Percentiles rank a stretch among this genome's conserved stretches.
phyloP scores from a whole-genome alignment of 1,140 invertebrate species.

The Babylonia areolata region DNA sequence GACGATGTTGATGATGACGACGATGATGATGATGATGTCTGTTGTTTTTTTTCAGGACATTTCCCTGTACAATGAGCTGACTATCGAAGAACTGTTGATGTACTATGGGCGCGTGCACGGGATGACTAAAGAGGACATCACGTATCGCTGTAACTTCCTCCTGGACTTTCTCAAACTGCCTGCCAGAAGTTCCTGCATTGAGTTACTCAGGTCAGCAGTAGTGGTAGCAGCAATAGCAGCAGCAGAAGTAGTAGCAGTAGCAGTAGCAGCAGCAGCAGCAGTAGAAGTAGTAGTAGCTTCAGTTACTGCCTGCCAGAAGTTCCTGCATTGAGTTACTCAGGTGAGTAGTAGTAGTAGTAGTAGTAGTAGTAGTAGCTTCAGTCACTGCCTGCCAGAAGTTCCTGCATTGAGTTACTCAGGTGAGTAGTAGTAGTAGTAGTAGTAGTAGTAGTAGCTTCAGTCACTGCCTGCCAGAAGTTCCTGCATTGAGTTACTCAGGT shows the following conservation, averaged over 20 bases:
- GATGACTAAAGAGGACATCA: conserved; percentile 83
- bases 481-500: no score
- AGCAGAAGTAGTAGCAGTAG: background rate
- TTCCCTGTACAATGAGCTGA: conserved; percentile 95
- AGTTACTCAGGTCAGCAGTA: background rate
- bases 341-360: background rate
- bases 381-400: conserved; percentile 22
- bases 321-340: background rate
- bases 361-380: conserved; percentile 77
- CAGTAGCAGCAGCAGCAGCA: no score
- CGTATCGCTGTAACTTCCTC: conserved; percentile 91
- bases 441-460: no score
- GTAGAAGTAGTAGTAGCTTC: conserved; percentile 78
- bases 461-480: no score
- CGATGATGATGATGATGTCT: background rate
- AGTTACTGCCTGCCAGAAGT: conserved; percentile 59
- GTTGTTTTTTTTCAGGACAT: conserved; percentile 83
- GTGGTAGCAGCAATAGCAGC: background rate
- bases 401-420: no score
- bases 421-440: no score
- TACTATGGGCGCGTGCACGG: conserved; percentile 96
- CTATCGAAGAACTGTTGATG: conserved; percentile 95
- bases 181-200: conserved; percentile 1
- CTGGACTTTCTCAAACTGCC: conserved; percentile 83
- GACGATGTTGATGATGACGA: background rate